Conservation (phyloP, 2,888 invertebrate genomes). For the Oegoconia quadripuncta region DNA sequence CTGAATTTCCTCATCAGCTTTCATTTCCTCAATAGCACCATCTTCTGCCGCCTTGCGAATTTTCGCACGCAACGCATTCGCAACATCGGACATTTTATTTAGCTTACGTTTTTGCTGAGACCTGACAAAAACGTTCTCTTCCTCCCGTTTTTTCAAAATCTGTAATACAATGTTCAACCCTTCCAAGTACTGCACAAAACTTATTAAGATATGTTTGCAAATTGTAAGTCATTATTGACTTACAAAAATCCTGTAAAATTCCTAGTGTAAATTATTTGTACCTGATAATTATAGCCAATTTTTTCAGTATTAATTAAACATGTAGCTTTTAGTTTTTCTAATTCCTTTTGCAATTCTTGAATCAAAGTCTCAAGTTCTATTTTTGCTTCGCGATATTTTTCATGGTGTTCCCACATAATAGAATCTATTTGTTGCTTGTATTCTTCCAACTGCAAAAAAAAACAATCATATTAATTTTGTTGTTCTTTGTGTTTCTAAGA, state of each 20-base stretch:
- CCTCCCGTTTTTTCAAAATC: slow-evolving; percentile 91
- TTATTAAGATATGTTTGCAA: neutral
- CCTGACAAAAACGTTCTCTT: slow-evolving; percentile 89
- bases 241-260: no score
- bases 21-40: slow-evolving; percentile 82
- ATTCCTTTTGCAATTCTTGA: slow-evolving; percentile 87
- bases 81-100: slow-evolving; percentile 86
- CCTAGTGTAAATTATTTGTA: slow-evolving; percentile 29
- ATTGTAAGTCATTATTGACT: no score
- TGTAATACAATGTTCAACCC: slow-evolving; percentile 24
- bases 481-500: no score
- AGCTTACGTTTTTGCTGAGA: slow-evolving; percentile 88
- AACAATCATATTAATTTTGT: neutral
- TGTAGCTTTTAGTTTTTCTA: slow-evolving; percentile 87
- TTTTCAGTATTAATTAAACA: slow-evolving; percentile 93
- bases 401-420: slow-evolving; percentile 84
- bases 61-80: slow-evolving; percentile 82
- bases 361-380: slow-evolving; percentile 84
- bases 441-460: slow-evolving; percentile 52
- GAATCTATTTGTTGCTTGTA: slow-evolving; percentile 79
- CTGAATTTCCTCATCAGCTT: slow-evolving; percentile 83
- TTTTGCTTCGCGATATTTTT: slow-evolving; percentile 83
- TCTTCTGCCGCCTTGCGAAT: slow-evolving; percentile 82
- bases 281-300: slow-evolving; percentile 93
- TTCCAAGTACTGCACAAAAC: neutral